Evolutionary conservation across 1,140 invertebrate genomes (phyloP).

Genomic region (Zaprionus taronus): DNA sequence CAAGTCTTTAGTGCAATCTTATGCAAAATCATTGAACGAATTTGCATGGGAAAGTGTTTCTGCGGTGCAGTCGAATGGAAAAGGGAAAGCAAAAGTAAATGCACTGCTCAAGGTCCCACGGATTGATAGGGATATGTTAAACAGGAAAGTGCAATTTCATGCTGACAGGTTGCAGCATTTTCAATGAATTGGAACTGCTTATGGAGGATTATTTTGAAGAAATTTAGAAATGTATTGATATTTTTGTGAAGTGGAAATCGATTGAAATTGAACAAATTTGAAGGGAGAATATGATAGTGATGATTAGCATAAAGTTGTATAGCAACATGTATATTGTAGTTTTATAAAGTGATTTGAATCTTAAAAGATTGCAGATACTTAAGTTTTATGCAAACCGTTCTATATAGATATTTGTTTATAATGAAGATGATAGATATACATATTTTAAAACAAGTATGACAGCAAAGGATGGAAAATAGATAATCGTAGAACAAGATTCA

Average conservation of each 20-base stretch:
- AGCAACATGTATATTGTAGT: no score
- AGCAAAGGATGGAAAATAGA: no score
- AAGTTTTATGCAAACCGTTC: no score
- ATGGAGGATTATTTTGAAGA: not conserved
- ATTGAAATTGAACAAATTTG: not conserved
- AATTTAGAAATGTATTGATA: not conserved
- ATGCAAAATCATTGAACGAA: constrained; percentile 74
- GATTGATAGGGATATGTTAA: constrained; percentile 27
- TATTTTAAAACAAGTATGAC: no score
- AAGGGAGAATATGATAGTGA: not conserved
- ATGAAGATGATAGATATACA: no score
- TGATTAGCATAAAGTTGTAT: not conserved
- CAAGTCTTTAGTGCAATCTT: constrained; percentile 62
- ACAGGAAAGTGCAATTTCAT: constrained; percentile 70
- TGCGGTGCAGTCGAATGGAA: constrained; percentile 10
- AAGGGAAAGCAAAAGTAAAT: not conserved
- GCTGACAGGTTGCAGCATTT: constrained; percentile 53
- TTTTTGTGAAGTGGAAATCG: not conserved
- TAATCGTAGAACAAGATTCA: no score
- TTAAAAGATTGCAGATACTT: no score
- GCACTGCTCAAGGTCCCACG: not conserved
- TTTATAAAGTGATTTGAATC: not conserved
- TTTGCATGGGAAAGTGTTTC: constrained; percentile 82
- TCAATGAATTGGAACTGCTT: not conserved
- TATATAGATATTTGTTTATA: no score